Conservation (phyloP, 2,888 invertebrate species). For the Dicyrtomina minuta region DNA sequence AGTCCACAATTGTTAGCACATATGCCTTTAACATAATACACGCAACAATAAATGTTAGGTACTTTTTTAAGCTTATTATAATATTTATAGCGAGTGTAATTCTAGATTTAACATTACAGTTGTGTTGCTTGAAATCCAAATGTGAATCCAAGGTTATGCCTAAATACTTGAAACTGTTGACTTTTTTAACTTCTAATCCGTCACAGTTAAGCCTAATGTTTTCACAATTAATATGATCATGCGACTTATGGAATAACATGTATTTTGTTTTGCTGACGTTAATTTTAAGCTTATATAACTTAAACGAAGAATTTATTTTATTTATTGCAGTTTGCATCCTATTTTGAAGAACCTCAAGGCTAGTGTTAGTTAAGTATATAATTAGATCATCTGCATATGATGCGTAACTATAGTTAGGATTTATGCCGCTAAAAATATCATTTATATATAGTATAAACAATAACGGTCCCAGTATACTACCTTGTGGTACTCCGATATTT, state of each 20-base stretch:
- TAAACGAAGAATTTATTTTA: background rate
- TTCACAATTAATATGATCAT: background rate
- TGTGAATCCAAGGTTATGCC: too few relatives aligned
- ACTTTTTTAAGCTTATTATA: too few relatives aligned
- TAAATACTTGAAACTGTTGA: too few relatives aligned
- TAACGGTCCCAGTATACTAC: too few relatives aligned
- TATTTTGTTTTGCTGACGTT: too few relatives aligned
- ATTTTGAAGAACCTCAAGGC: background rate
- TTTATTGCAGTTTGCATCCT: background rate
- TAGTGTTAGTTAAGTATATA: background rate
- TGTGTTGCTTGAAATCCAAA: too few relatives aligned
- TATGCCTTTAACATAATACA: too few relatives aligned
- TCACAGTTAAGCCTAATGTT: background rate
- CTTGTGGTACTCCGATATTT: background rate
- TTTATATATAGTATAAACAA: too few relatives aligned
- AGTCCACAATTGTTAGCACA: too few relatives aligned
- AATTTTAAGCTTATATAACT: background rate
- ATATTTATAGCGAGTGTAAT: background rate
- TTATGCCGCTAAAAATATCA: constrained; percentile 35
- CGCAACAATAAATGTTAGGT: too few relatives aligned
- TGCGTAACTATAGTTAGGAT: too few relatives aligned
- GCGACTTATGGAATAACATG: background rate
- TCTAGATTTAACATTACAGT: too few relatives aligned
- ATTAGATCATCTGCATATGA: constrained; percentile 35
- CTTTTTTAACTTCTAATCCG: background rate